phyloP scores from a whole-genome alignment of 2,113 vertebrate species.

The Nibea coibor region DNA sequence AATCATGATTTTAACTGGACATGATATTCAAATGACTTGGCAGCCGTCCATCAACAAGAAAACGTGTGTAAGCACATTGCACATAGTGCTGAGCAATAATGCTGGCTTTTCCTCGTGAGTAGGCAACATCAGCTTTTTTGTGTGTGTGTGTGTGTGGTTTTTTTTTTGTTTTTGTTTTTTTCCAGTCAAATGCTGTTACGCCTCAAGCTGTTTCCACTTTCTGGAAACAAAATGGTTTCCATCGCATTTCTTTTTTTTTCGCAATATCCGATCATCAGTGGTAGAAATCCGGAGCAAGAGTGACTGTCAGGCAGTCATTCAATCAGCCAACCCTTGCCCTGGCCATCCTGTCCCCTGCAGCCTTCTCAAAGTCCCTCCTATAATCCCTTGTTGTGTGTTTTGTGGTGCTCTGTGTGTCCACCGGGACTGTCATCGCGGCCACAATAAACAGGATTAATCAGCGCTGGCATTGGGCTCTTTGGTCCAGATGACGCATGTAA shows the following conservation, averaged over 20 bases:
- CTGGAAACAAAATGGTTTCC: slow-evolving; percentile 54
- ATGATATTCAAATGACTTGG: slow-evolving; percentile 64
- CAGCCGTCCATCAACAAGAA: slow-evolving; percentile 44
- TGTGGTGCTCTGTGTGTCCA: slow-evolving; percentile 61
- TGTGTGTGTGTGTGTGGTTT: background rate
- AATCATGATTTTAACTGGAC: slow-evolving; percentile 60
- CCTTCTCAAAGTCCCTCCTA: slow-evolving; percentile 37
- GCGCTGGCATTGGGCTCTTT: slow-evolving; percentile 79
- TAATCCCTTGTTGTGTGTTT: slow-evolving; percentile 67
- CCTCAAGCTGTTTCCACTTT: slow-evolving; percentile 50
- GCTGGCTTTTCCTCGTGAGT: slow-evolving; percentile 61
- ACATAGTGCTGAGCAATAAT: slow-evolving; percentile 63
- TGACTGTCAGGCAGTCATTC: slow-evolving; percentile 31
- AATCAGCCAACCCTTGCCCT: slow-evolving; percentile 40
- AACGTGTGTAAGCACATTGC: slow-evolving; percentile 57
- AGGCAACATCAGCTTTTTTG: slow-evolving; percentile 62
- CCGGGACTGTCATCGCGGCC: slow-evolving; percentile 78
- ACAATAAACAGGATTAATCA: slow-evolving; percentile 87
- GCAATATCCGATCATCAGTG: slow-evolving; percentile 25
- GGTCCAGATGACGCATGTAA: slow-evolving; percentile 87
- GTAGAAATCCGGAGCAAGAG: slow-evolving; percentile 31
- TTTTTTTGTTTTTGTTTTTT: background rate
- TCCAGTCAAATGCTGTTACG: slow-evolving; percentile 37
- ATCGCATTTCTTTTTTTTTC: slow-evolving; percentile 18
- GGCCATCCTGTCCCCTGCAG: slow-evolving; percentile 27